Conservation (phyloP, 2,888 invertebrate species). For the Philaethria dido region DNA sequence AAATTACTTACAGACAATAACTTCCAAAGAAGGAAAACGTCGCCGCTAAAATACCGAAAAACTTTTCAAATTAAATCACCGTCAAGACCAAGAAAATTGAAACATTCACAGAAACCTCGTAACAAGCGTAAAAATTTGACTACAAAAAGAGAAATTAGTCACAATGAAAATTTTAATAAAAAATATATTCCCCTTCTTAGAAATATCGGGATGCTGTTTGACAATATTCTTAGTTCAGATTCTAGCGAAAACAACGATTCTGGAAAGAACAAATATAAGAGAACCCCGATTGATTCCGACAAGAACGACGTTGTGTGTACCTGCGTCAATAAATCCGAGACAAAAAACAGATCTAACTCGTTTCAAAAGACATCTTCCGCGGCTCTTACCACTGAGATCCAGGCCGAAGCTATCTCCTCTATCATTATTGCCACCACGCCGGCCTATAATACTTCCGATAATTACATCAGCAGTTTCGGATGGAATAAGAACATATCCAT, state of each 20-base stretch:
- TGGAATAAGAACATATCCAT: constrained; percentile 75
- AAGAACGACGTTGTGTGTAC: constrained; percentile 52
- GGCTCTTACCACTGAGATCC: constrained; percentile 59
- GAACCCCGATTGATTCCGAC: constrained; percentile 50
- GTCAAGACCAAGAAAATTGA: constrained; percentile 63
- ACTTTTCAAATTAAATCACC: constrained; percentile 63
- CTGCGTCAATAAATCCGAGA: constrained; percentile 51
- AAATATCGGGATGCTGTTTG: constrained; percentile 71
- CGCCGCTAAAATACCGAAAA: constrained; percentile 62
- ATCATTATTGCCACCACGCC: constrained; percentile 64
- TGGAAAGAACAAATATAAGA: constrained; percentile 52
- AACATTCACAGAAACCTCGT: constrained; percentile 52
- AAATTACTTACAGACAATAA: constrained; percentile 32
- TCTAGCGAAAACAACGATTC: constrained; percentile 54
- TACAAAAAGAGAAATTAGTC: constrained; percentile 60
- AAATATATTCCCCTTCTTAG: constrained; percentile 73
- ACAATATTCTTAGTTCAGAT: constrained; percentile 67
- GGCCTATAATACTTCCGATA: constrained; percentile 69
- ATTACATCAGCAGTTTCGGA: constrained; percentile 75
- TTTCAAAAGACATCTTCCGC: constrained; percentile 68
- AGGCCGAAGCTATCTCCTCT: constrained; percentile 54
- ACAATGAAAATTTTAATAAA: constrained; percentile 61
- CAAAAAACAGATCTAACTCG: constrained; percentile 51
- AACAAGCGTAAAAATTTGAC: constrained; percentile 59
- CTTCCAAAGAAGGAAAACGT: constrained; percentile 48